Conservation (phyloP, 1,140 invertebrate genomes). For the Gerris buenoi region DNA sequence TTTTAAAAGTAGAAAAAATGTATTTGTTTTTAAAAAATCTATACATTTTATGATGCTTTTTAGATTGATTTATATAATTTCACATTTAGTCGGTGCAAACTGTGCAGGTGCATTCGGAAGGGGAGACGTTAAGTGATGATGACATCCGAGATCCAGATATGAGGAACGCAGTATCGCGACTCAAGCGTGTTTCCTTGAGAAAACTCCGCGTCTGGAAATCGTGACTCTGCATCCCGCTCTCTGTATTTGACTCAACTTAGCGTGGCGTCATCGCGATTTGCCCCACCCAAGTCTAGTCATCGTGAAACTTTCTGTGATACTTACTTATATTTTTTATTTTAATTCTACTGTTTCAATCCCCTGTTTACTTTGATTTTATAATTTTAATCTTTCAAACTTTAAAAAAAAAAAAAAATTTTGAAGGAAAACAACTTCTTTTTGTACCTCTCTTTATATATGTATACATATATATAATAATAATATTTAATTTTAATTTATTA, state of each 20-base stretch:
- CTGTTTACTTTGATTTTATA: no score
- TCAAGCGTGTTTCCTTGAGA: slow-evolving; percentile 56
- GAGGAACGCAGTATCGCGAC: slow-evolving; percentile 38
- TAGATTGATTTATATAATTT: no score
- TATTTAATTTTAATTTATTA: no score
- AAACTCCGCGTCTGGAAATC: slow-evolving; percentile 62
- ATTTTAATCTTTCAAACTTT: no score
- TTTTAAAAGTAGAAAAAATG: no score
- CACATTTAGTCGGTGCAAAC: slow-evolving; percentile 33
- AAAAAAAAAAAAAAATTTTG: no score
- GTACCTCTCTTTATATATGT: no score
- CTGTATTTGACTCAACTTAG: slow-evolving; percentile 1
- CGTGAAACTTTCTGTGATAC: not conserved
- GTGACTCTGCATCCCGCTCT: slow-evolving; percentile 28
- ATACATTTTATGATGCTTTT: no score
- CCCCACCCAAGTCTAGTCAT: not conserved
- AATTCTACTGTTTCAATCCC: no score
- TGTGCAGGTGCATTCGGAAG: slow-evolving; percentile 50
- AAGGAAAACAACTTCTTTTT: no score
- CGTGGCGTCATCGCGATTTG: not conserved
- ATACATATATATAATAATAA: no score
- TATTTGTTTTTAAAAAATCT: no score
- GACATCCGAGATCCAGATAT: slow-evolving; percentile 31
- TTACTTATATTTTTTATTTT: not conserved
- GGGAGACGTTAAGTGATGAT: slow-evolving; percentile 45